Base-by-base conservation (phyloP, 2,888 invertebrate species). In the Cephus runcator region DNA sequence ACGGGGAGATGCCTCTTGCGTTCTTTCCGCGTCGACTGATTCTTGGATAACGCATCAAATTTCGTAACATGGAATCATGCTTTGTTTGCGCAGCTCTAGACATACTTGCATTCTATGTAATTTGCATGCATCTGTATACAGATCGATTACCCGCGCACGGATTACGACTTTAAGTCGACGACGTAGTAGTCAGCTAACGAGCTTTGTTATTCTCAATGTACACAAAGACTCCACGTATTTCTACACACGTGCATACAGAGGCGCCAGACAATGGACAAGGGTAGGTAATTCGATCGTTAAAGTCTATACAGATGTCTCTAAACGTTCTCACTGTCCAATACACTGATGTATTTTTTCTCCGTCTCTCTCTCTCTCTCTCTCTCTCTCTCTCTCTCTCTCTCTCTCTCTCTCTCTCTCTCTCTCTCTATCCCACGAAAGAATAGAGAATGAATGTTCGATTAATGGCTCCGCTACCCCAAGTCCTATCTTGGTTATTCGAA, bases 351-450 rank as follows among this genome's bases (percentile, higher is more conserved):
- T 56, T 56, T 23, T 56, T 56, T 56, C 23, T 56, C 1, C 9
- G 23, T 56, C 74, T 75, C 77, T 75, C 77, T 76, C 34, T 34
- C 76, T 30, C 15, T 15, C 1, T 40, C 15, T 40, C 77, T 75
- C 77, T 76, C 34, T 34, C 76, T 30, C 15, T 15, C 1, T 40
- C 15, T 56, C 74, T 75, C 77, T 75, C 77, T 76, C 34, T 34
- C 76, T 30, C 15, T 15, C 1, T 40, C 15, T 40, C n/a, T n/a
- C n/a, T n/a, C n/a, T n/a, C n/a, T n/a, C n/a, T n/a, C n/a, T n/a
- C 40, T 23, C 40, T 40, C 40, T 31, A 31, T 56, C 56, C 23
- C 9, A 56, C 23, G 23, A 56, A 56, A 56, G 56, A 23, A 56
- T 23, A 56, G 56, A 56, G 56, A 56, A 56, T 56, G 56, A 23